phyloP scores from a whole-genome alignment of 2,113 vertebrate species.

The Rhagologus leucostigma region DNA sequence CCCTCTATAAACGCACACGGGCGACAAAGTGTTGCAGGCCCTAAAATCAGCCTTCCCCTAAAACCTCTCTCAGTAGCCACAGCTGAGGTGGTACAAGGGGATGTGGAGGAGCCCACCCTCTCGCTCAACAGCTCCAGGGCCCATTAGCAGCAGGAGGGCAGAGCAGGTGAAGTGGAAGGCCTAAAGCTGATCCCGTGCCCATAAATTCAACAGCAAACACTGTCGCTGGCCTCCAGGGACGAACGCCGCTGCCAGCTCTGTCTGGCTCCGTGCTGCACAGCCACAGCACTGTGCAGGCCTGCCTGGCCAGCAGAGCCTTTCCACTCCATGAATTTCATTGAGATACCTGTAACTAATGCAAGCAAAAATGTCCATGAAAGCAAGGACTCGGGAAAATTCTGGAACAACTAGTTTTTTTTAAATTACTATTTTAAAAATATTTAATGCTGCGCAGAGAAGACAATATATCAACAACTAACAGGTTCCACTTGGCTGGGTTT shows the following conservation, averaged over 20 bases:
- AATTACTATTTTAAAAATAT: neutral
- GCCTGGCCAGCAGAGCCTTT: neutral
- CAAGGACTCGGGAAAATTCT: neutral
- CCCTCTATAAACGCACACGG: fast-evolving
- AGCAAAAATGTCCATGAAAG: neutral
- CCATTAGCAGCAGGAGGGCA: neutral
- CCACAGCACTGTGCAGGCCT: neutral
- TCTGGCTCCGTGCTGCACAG: neutral
- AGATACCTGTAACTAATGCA: neutral
- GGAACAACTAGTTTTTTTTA: neutral
- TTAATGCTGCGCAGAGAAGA: neutral
- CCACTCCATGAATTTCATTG: neutral
- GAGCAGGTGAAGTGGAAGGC: neutral
- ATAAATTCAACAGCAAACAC: neutral
- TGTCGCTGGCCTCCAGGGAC: neutral
- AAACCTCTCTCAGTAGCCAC: neutral
- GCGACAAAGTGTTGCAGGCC: fast-evolving
- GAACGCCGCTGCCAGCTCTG: neutral
- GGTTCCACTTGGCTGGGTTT: neutral
- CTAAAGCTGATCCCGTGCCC: neutral
- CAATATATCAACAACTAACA: neutral
- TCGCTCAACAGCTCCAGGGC: neutral
- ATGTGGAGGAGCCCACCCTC: neutral
- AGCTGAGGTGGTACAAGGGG: fast-evolving
- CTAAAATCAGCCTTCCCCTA: neutral